Conservation (phyloP, 2,797 vertebrate genomes). For the Hafferia zeledoni region DNA sequence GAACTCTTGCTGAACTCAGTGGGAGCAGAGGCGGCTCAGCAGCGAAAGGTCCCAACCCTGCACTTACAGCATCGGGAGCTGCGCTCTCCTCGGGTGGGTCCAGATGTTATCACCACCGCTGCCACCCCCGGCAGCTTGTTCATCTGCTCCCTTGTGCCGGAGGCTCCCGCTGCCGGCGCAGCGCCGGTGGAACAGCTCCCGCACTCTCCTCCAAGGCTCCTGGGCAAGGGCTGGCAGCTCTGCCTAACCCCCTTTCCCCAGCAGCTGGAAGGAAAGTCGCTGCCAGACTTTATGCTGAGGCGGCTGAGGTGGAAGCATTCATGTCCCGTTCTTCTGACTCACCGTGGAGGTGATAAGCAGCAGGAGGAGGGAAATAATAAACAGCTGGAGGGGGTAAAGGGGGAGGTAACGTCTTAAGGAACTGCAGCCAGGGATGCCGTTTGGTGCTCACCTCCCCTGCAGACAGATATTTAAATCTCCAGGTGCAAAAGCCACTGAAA, state of each 20-base stretch:
- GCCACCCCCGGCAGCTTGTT: constrained; percentile 19
- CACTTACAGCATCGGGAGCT: constrained; percentile 37
- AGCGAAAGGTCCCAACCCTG: not conserved
- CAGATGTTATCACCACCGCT: constrained; percentile 54
- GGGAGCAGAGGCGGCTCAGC: constrained; percentile 16
- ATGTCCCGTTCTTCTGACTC: constrained; percentile 43
- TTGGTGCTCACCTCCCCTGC: constrained; percentile 34
- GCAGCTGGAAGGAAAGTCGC: not conserved
- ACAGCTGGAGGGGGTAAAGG: constrained; percentile 47
- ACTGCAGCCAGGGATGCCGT: constrained; percentile 2
- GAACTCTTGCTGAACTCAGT: constrained; percentile 15
- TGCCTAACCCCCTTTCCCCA: not conserved
- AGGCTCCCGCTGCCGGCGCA: constrained; percentile 36
- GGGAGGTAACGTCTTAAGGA: not conserved
- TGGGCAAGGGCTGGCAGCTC: constrained; percentile 44
- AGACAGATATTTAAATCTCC: constrained; percentile 60
- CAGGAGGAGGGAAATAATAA: constrained; percentile 11
- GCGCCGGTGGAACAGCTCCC: not conserved
- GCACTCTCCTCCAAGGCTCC: constrained; percentile 5
- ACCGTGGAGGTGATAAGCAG: constrained; percentile 31
- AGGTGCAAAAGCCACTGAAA: constrained; percentile 60
- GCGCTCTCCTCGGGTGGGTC: constrained; percentile 23
- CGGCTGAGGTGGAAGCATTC: not conserved
- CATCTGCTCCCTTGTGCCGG: constrained; percentile 30
- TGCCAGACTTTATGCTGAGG: constrained; percentile 11